A percentile compares a stretch with the other conserved stretches of the same genome.
These are phyloP conservation scores for Gibbula magus DNA, from an alignment of 2,888 invertebrate species.

Conservation along the genomic window DNA sequence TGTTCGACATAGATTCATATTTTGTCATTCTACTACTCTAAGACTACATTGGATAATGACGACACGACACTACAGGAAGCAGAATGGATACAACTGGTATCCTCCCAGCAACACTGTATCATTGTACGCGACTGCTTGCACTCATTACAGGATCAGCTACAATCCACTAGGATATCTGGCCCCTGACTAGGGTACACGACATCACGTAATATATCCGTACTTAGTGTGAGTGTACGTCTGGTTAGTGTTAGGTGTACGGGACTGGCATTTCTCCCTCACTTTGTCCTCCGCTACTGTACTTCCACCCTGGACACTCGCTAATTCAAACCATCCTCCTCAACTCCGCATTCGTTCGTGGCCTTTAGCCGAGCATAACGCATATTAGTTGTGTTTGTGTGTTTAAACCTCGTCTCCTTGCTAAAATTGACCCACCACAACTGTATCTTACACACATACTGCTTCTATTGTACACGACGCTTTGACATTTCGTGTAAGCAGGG, in stretches of 20 bases:
- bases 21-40: too few species aligned
- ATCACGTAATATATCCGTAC: background rate
- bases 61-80: background rate
- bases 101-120: too few species aligned
- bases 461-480: conserved; percentile 11
- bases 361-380: background rate
- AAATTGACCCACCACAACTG: conserved; percentile 20
- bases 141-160: background rate
- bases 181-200: background rate
- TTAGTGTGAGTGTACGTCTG: background rate
- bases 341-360: background rate
- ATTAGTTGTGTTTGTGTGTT: conserved; percentile 4
- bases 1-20: too few species aligned
- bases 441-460: conserved; percentile 20
- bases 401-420: conserved; percentile 15
- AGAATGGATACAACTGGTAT: too few species aligned
- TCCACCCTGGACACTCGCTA: background rate
- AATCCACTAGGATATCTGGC: background rate
- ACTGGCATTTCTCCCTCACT: background rate
- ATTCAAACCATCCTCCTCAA: background rate
- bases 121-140: too few species aligned
- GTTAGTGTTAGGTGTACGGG: background rate
- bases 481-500: background rate
- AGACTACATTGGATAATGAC: too few species aligned
- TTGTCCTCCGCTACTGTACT: background rate